phyloP scores from a whole-genome alignment of 2,797 vertebrate species.

The Dicrostonyx torquatus region DNA sequence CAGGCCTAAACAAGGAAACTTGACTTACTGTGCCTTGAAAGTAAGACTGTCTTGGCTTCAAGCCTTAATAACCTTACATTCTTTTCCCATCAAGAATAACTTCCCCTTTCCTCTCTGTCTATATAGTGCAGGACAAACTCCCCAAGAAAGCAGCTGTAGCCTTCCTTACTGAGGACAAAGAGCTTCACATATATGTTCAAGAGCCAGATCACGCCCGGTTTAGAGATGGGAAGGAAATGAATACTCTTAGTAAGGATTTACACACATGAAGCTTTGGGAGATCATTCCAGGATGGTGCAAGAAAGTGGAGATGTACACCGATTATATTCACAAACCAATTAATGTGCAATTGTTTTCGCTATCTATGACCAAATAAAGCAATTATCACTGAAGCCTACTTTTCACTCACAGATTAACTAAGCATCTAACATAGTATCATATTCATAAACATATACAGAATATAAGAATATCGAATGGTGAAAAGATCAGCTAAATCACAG shows the following conservation, averaged over 20 bases:
- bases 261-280: background rate
- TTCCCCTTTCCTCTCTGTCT: slow-evolving; percentile 27
- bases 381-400: slow-evolving; percentile 6
- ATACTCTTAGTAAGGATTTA: slow-evolving; percentile 37
- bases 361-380: background rate
- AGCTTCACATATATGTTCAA: background rate
- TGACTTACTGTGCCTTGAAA: background rate
- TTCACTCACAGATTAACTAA: background rate
- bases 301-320: background rate
- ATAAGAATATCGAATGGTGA: slow-evolving; percentile 35
- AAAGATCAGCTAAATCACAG: background rate
- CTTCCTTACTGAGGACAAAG: background rate
- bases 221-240: slow-evolving; percentile 16
- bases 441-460: slow-evolving; percentile 36
- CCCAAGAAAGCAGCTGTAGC: background rate
- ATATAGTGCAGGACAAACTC: background rate
- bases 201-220: background rate
- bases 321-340: slow-evolving; percentile 15
- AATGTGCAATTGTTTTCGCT: background rate
- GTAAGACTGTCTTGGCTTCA: background rate
- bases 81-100: slow-evolving; percentile 28
- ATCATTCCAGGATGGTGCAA: background rate
- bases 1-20: background rate
- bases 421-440: background rate
- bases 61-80: background rate